Evolutionary conservation across 2,888 invertebrate species (phyloP), one percentile per base, ranked within the genome.

Genomic region (Mimas tiliae): DNA sequence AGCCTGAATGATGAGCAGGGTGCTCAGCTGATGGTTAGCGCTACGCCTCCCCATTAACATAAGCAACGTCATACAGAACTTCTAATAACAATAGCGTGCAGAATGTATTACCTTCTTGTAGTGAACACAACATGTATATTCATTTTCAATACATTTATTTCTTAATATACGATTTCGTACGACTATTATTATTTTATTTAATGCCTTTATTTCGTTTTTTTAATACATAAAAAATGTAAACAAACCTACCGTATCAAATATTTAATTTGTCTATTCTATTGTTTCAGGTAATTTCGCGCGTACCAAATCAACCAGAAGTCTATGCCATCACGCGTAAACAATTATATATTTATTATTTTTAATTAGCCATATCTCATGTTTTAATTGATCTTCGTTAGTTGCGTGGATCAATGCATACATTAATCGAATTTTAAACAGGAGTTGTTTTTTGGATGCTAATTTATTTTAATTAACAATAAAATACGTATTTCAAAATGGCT

Each of bases 191-290:
- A 45, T 45, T 8, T 16, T 16, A 48, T 9, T 9, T 50, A 50
- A 50, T 50, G 50, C 8, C 50, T 50, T 19, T 50, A 50, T 50
- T 50, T 6, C 9, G 9, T 38, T 50, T 16, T 19, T 50, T 19
- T 19, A n/a, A 50, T 19, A 9, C 3, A 19, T 11, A 19, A 50
- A 50, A 50, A 50, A 19, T 50, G 19, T 50, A 48, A 48, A 50
- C 21, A 27, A 27, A 33, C 52, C 52, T 27, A 69, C 68, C 68
- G 14, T 63, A 62, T 70, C 21, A 48, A 62, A 47, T 48, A 64
- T 38, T 34, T 42, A 50, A 27, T 63, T 62, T 58, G 38, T 52
- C 33, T 48, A 21, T n/a, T 27, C 16, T 33, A 14, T 19, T 21
- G 14, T 33, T 64, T 53, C 58, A 58, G 58, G 58, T 58, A 58